Evolutionary conservation across 2,113 vertebrate species (phyloP).

Genomic region (Sander lucioperca): DNA sequence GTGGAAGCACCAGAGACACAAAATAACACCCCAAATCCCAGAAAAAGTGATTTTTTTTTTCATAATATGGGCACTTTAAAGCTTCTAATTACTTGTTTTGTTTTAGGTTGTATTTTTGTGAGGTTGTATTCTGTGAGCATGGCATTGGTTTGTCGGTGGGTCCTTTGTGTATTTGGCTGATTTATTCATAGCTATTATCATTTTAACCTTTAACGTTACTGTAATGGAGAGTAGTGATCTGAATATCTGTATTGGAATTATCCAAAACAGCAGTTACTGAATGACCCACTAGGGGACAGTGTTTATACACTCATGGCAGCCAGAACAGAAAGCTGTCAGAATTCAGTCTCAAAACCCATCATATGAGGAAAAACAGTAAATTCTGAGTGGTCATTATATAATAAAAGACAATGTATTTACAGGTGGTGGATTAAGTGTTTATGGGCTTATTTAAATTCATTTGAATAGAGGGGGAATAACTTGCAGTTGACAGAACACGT

Average conservation of each 20-base stretch:
- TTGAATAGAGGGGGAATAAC: constrained; percentile 3
- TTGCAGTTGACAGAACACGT: not conserved
- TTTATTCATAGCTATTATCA: not conserved
- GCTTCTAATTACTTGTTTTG: not conserved
- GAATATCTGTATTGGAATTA: not conserved
- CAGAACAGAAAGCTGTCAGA: not conserved
- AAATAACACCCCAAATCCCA: too few relatives aligned
- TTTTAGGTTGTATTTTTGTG: not conserved
- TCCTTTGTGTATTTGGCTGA: not conserved
- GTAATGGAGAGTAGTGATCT: not conserved
- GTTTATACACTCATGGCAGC: not conserved
- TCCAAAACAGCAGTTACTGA: not conserved
- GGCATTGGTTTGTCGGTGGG: not conserved
- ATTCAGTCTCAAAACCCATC: constrained; percentile 8
- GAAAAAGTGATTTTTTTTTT: too few relatives aligned
- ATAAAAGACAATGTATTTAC: constrained; percentile 30
- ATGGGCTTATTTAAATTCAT: constrained; percentile 47
- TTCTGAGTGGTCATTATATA: constrained; percentile 35
- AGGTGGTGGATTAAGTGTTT: constrained; percentile 29
- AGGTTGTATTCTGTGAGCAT: not conserved
- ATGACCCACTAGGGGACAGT: constrained; percentile 27
- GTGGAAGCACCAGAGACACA: too few relatives aligned
- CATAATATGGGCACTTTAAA: not conserved
- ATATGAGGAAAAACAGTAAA: not conserved
- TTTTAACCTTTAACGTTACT: not conserved